A percentile compares a stretch with the other conserved stretches of the same genome.
Conservation (phyloP, 2,113 vertebrate species). For the Phocoena sinus region DNA sequence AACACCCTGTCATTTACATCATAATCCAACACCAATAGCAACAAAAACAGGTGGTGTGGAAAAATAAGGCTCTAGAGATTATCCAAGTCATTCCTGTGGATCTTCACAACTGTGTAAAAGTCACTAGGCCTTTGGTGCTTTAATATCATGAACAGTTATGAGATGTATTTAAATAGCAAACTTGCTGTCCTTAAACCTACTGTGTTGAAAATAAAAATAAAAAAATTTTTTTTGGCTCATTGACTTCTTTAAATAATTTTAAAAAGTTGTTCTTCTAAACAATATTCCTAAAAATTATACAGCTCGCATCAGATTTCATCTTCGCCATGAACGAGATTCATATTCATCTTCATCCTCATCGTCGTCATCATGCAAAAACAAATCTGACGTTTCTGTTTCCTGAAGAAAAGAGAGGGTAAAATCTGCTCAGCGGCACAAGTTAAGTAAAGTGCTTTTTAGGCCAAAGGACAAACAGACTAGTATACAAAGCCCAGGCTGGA, state of each 20-base stretch:
- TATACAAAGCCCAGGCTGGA: neutral
- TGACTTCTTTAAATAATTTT: constrained; percentile 86
- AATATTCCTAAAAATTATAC: constrained; percentile 83
- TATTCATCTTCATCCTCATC: constrained; percentile 97
- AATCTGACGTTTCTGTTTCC: constrained; percentile 90
- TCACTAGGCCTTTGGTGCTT: constrained; percentile 82
- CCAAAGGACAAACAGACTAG: neutral
- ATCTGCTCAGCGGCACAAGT: neutral
- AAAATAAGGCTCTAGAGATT: constrained; percentile 82
- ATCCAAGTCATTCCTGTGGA: constrained; percentile 68
- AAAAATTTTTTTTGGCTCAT: constrained; percentile 85
- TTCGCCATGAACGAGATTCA: constrained; percentile 97
- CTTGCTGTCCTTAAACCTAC: constrained; percentile 75
- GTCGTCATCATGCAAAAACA: constrained; percentile 94
- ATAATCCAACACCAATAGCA: constrained; percentile 79
- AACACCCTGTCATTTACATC: constrained; percentile 79
- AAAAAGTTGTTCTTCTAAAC: constrained; percentile 83
- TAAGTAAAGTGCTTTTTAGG: neutral
- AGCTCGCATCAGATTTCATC: constrained; percentile 87
- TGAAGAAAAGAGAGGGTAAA: constrained; percentile 66
- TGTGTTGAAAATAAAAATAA: constrained; percentile 80
- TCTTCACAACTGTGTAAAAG: constrained; percentile 73
- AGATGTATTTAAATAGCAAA: constrained; percentile 77
- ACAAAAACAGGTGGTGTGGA: constrained; percentile 79
- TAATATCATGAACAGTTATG: constrained; percentile 76